Evolutionary conservation across 2,797 vertebrate genomes (phyloP), one percentile per base, ranked within the genome.

Genomic region (Knipowitschia caucasica): DNA sequence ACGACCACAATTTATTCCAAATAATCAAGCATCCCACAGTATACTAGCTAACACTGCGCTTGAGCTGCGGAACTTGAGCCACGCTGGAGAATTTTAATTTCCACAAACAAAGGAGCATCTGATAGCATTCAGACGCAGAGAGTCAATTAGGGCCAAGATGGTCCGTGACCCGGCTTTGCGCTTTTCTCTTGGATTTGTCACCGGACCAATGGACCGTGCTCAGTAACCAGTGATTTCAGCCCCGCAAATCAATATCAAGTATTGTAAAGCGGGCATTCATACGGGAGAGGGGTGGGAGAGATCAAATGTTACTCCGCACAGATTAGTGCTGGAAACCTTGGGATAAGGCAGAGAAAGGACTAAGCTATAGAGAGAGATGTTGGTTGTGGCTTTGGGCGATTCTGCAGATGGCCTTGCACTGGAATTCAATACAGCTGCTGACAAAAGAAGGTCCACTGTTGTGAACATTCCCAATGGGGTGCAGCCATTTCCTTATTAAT

Each of bases 401-500:
- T 86, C 74, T 77, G 76, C 81, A 86, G 82, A 86, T 77, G 75
- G 86, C 80, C 80, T 77, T 57, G 71, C 27, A 62, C 52, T 71
- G 77, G 77, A 88, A 89, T 82, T 88, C 88, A 82, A 86, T 87
- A 86, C 80, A 51, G 45, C 80, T 75, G 77, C 81, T 83, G 84
- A 89, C 85, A 86, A 89, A 83, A 84, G 79, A 87, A 39, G 82
- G 67, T 75, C 70, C 63, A 82, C 80, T 73, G 75, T 86, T 86
- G 81, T 85, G 49, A 61, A 64, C 44, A 57, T 67, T 73, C 81
- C 82, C 77, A 83, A 75, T 72, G 81, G 79, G 79, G 84, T 61
- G 64, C 66, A 24, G 86, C 83, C 75, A 84, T 85, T 87, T 83
- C 83, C 85, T 83, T 83, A 86, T 87, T 89, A 84, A 86, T 86